Percentiles rank a stretch among this genome's conserved stretches.
Conservation (phyloP, 2,888 invertebrate species). For the Mythimna ferrago region DNA sequence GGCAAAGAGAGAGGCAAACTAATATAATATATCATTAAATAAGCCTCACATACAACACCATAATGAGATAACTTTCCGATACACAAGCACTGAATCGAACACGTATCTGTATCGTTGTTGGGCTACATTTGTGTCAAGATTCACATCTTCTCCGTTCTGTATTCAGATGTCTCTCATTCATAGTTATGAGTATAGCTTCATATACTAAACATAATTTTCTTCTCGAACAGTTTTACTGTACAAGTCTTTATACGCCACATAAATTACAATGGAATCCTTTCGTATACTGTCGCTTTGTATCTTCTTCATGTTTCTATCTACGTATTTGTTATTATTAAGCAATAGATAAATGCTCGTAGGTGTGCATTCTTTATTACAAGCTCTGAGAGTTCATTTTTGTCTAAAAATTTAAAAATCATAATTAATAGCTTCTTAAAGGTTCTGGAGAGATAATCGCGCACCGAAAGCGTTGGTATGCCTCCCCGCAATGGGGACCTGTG, state of each 20-base stretch:
- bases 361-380: too few relatives aligned
- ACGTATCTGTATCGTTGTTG: slow-evolving; percentile 47
- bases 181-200: slow-evolving; percentile 56
- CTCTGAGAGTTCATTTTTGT: too few relatives aligned
- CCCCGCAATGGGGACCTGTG: too few relatives aligned
- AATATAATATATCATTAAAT: slow-evolving; percentile 7
- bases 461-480: too few relatives aligned
- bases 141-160: slow-evolving; percentile 32
- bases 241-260: slow-evolving; percentile 29
- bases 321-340: slow-evolving; percentile 5
- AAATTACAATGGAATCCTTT: slow-evolving; percentile 33
- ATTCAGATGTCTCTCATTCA: slow-evolving; percentile 60
- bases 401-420: too few relatives aligned
- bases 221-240: slow-evolving; percentile 36
- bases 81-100: slow-evolving; percentile 51
- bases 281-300: slow-evolving; percentile 20
- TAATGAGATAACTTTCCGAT: slow-evolving; percentile 52
- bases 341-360: too few relatives aligned
- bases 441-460: too few relatives aligned
- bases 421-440: too few relatives aligned
- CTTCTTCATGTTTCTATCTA: neutral
- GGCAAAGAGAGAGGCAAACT: neutral
- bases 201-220: slow-evolving; percentile 54
- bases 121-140: slow-evolving; percentile 17
- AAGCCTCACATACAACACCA: slow-evolving; percentile 21